Percentiles rank a stretch among this genome's conserved stretches.
Conservation (phyloP, 2,113 vertebrate genomes). For the Cololabis saira region DNA sequence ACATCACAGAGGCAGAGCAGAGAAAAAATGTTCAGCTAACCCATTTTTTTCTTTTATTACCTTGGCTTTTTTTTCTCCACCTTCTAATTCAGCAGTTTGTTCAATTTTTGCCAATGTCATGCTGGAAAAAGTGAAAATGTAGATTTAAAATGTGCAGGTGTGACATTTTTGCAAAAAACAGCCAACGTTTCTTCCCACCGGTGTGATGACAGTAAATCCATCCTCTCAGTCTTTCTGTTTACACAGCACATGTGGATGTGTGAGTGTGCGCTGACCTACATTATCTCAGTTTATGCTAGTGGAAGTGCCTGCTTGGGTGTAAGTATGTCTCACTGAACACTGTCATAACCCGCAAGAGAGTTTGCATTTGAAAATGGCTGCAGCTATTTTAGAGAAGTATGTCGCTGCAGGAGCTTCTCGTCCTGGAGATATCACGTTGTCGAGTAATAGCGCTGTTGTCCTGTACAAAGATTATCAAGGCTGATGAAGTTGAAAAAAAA, state of each 20-base stretch:
- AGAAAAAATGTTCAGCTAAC: too few relatives aligned
- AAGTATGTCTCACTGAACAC: constrained; percentile 26
- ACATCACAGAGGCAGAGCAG: too few relatives aligned
- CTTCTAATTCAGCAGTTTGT: constrained; percentile 25
- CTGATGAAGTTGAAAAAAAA: neutral
- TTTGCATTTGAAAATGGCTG: constrained; percentile 14
- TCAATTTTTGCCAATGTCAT: constrained; percentile 17
- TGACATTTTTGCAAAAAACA: constrained; percentile 8
- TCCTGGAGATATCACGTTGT: constrained; percentile 9
- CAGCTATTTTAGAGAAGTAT: constrained; percentile 22
- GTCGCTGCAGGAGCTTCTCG: constrained; percentile 16
- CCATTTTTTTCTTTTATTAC: too few relatives aligned
- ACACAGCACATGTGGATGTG: neutral
- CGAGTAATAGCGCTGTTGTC: constrained; percentile 13
- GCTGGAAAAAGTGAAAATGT: constrained; percentile 7
- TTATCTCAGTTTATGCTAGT: constrained; percentile 18
- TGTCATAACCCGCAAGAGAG: constrained; percentile 13
- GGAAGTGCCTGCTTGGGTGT: constrained; percentile 13
- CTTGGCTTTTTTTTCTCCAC: too few relatives aligned
- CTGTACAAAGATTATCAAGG: constrained; percentile 3
- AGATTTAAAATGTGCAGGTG: constrained; percentile 12
- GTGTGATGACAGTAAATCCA: constrained; percentile 44
- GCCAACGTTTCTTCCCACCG: constrained; percentile 1
- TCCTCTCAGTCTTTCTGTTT: constrained; percentile 11
- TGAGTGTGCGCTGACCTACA: constrained; percentile 25